phyloP scores from a whole-genome alignment of 2,113 vertebrate genomes.

The Periophthalmus modestus region DNA sequence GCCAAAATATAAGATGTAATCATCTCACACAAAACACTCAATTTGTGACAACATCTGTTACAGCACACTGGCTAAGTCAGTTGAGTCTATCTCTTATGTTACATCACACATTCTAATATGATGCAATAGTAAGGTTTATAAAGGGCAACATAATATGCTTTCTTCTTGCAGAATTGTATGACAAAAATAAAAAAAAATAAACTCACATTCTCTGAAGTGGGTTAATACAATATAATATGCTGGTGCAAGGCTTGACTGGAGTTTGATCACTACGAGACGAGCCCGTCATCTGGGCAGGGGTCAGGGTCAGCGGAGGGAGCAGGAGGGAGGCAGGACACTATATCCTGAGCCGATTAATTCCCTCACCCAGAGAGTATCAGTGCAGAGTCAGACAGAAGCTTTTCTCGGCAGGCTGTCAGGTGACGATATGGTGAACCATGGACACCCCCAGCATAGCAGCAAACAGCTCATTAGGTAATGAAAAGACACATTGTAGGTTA shows the following conservation, averaged over 20 bases:
- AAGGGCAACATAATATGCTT: not conserved
- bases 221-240: not conserved
- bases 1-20: constrained; percentile 21
- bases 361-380: constrained; percentile 55
- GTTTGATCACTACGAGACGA: constrained; percentile 19
- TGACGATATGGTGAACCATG: constrained; percentile 51
- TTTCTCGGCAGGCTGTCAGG: constrained; percentile 55
- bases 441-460: constrained; percentile 44
- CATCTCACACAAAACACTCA: constrained; percentile 28
- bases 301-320: constrained; percentile 38
- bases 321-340: constrained; percentile 44
- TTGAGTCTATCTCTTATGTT: not conserved
- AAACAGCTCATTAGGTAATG: constrained; percentile 62
- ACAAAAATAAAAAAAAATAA: not conserved
- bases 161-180: not conserved
- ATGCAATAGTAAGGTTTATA: not conserved
- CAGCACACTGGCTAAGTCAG: constrained; percentile 18
- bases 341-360: constrained; percentile 64
- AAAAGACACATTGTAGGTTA: constrained; percentile 24
- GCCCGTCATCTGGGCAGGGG: constrained; percentile 25
- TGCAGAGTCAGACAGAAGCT: constrained; percentile 56
- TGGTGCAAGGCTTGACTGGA: not conserved
- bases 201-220: not conserved
- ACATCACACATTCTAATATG: not conserved
- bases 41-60: constrained; percentile 37